phyloP scores from a whole-genome alignment of 2,888 invertebrate genomes.

The Orthosia cruda region DNA sequence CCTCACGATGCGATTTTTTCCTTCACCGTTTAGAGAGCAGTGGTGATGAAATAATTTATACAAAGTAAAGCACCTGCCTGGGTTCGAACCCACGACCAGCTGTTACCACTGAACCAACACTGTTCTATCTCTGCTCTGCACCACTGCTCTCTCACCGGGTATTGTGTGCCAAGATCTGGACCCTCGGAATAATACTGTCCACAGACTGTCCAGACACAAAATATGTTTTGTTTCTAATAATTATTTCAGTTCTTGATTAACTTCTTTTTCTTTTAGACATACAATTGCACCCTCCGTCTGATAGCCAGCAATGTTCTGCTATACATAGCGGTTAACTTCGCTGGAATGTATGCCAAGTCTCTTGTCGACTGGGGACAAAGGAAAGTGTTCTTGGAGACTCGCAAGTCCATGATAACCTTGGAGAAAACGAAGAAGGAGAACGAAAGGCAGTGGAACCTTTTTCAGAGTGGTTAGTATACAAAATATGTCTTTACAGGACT shows the following conservation, averaged over 20 bases:
- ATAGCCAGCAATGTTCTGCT: conserved; percentile 95
- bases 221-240: too few species aligned
- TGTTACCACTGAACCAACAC: too few species aligned
- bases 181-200: too few species aligned
- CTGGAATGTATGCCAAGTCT: conserved; percentile 98
- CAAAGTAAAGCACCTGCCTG: too few species aligned
- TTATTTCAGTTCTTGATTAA: background rate
- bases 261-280: conserved; percentile 78
- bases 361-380: conserved; percentile 98
- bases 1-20: too few species aligned
- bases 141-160: too few species aligned
- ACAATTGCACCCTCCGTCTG: conserved; percentile 92
- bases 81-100: too few species aligned
- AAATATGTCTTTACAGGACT: background rate
- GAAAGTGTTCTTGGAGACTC: conserved; percentile 98
- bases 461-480: conserved; percentile 94
- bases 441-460: conserved; percentile 96
- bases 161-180: too few species aligned
- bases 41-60: too few species aligned
- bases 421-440: conserved; percentile 97
- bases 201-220: too few species aligned
- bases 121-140: too few species aligned
- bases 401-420: conserved; percentile 97
- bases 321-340: conserved; percentile 97
- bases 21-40: too few species aligned